Percentiles rank a stretch among this genome's conserved stretches.
Evolutionary conservation across 1,140 invertebrate genomes (phyloP).

Genomic region (Drosophila auraria): DNA sequence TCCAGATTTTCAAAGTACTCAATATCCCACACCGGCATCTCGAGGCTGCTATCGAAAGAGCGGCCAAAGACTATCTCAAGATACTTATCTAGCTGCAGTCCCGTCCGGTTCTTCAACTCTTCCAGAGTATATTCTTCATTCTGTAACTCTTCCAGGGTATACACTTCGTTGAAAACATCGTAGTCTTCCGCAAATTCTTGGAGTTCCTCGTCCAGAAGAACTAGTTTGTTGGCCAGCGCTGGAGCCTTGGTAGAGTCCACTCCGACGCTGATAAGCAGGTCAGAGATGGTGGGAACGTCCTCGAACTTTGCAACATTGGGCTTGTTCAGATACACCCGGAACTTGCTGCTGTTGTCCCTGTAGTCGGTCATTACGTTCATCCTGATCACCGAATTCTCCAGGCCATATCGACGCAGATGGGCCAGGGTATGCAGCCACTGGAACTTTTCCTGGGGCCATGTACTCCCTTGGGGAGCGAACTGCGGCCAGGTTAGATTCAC

Average conservation of each 20-base stretch:
- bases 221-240: neutral
- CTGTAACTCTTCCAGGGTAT: neutral
- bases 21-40: neutral
- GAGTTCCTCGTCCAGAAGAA: neutral
- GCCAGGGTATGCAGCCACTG: slow-evolving; percentile 17
- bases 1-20: neutral
- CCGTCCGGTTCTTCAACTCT: neutral
- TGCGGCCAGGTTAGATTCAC: slow-evolving; percentile 12
- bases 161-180: too few species aligned
- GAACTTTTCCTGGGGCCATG: slow-evolving; percentile 6
- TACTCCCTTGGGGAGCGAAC: neutral
- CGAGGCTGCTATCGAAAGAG: neutral
- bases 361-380: neutral
- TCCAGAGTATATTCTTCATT: neutral
- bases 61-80: slow-evolving; percentile 1
- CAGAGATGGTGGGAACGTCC: neutral
- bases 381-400: slow-evolving; percentile 1
- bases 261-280: neutral
- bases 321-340: neutral
- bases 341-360: neutral
- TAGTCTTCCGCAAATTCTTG: neutral
- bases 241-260: neutral
- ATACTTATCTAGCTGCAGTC: neutral
- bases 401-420: neutral
- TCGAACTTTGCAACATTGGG: neutral